Evolutionary conservation across 1,140 invertebrate species (phyloP).

Genomic region (Rhyacophila brunnea): DNA sequence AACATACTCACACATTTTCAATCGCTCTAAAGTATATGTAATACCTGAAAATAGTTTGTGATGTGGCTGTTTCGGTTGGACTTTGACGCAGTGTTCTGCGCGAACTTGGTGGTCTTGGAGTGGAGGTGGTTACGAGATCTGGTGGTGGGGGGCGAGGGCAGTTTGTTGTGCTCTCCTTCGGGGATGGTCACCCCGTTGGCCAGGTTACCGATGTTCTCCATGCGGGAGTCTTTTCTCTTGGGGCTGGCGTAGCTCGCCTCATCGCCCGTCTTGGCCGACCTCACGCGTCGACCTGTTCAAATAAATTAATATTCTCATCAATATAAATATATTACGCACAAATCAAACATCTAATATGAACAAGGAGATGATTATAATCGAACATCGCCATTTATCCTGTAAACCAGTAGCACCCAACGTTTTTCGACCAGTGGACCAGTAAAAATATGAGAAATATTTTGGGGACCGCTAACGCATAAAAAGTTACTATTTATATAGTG

Average conservation of each 20-base stretch:
- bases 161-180: not conserved
- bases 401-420: slow-evolving; percentile 1
- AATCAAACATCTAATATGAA: not conserved
- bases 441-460: no score
- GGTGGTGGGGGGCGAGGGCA: slow-evolving; percentile 16
- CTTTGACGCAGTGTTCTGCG: not conserved
- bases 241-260: slow-evolving; percentile 19
- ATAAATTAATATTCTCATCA: not conserved
- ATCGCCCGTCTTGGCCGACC: slow-evolving; percentile 17
- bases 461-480: not conserved
- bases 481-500: not conserved
- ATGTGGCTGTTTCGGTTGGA: slow-evolving; percentile 19
- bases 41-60: slow-evolving; percentile 35
- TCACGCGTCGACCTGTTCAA: slow-evolving; percentile 17
- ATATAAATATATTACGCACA: not conserved
- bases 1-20: no score
- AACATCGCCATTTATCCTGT: slow-evolving; percentile 6
- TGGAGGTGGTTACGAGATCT: slow-evolving; percentile 14
- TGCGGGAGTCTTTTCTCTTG: slow-evolving; percentile 22
- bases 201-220: slow-evolving; percentile 21
- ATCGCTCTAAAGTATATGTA: no score
- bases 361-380: not conserved
- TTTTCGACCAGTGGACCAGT: no score
- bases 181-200: slow-evolving; percentile 16
- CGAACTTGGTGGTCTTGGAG: slow-evolving; percentile 6